phyloP scores from a whole-genome alignment of 2,888 invertebrate species.

The Leptinotarsa juncta region DNA sequence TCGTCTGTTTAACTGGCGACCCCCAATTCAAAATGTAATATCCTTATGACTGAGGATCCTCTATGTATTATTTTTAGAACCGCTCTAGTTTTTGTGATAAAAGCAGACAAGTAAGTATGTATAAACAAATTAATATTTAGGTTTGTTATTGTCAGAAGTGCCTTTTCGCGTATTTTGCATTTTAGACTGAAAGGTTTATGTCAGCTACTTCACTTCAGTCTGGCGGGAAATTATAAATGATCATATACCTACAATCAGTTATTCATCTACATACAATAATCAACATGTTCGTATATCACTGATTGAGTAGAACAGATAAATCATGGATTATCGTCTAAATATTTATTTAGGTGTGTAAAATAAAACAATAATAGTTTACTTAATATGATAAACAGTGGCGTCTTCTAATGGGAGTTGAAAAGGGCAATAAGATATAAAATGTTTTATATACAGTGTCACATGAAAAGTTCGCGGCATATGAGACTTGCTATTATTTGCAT shows the following conservation, averaged over 20 bases:
- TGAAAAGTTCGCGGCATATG: too few species aligned
- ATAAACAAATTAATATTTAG: neutral
- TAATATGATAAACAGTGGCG: neutral
- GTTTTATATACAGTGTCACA: too few species aligned
- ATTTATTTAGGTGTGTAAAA: neutral
- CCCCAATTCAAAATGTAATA: neutral
- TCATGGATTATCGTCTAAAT: neutral
- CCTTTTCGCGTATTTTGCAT: neutral
- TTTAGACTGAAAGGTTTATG: neutral
- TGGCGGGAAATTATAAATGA: conserved; percentile 1
- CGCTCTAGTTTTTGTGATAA: neutral
- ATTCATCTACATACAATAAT: neutral
- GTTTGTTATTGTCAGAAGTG: neutral
- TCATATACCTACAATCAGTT: neutral
- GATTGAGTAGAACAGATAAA: neutral
- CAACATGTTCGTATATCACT: neutral
- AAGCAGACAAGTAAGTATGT: conserved; percentile 4
- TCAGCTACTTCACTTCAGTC: neutral
- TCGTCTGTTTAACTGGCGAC: neutral
- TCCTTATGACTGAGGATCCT: conserved; percentile 6
- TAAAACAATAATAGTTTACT: neutral
- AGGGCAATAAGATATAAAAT: neutral
- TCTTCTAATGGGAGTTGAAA: neutral
- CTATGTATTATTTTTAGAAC: conserved; percentile 2
- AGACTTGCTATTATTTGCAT: too few species aligned